Conservation (phyloP, 2,113 vertebrate species). For the Heterotilapia buettikoferi region DNA sequence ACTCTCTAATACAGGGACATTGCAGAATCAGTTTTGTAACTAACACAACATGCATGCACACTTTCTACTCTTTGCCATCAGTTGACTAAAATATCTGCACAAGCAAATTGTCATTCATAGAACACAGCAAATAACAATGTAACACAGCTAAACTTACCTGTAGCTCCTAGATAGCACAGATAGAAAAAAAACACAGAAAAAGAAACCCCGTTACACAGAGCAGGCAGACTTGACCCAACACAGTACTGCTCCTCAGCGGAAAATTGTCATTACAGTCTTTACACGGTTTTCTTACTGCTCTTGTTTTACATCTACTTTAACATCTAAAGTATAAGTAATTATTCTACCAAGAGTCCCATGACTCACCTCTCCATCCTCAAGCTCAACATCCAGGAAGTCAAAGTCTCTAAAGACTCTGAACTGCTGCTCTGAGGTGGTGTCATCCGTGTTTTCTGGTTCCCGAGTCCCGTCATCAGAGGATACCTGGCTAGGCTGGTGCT, state of each 20-base stretch:
- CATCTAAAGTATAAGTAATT: not conserved
- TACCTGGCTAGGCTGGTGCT: slow-evolving; percentile 90
- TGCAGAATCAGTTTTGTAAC: not conserved
- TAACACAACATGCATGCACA: not conserved
- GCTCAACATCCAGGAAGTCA: slow-evolving; percentile 96
- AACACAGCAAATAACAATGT: slow-evolving; percentile 32
- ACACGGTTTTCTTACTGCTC: not conserved
- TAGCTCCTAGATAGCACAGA: slow-evolving; percentile 86
- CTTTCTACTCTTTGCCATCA: not conserved
- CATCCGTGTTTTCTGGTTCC: slow-evolving; percentile 90
- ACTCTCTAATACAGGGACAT: not conserved
- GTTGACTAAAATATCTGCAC: not conserved
- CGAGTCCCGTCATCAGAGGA: slow-evolving; percentile 89
- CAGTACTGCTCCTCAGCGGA: not conserved
- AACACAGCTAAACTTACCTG: slow-evolving; percentile 81
- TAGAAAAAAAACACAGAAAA: slow-evolving; percentile 70
- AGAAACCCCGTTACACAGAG: slow-evolving; percentile 71
- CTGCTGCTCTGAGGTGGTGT: slow-evolving; percentile 93
- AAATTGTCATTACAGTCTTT: not conserved
- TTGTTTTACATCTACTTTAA: not conserved
- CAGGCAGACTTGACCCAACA: not conserved
- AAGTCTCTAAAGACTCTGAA: slow-evolving; percentile 97
- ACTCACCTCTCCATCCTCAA: slow-evolving; percentile 96
- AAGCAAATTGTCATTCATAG: not conserved
- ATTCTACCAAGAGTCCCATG: not conserved